phyloP scores from a whole-genome alignment of 2,888 invertebrate genomes.

The Hirtodrosophila trivittata region DNA sequence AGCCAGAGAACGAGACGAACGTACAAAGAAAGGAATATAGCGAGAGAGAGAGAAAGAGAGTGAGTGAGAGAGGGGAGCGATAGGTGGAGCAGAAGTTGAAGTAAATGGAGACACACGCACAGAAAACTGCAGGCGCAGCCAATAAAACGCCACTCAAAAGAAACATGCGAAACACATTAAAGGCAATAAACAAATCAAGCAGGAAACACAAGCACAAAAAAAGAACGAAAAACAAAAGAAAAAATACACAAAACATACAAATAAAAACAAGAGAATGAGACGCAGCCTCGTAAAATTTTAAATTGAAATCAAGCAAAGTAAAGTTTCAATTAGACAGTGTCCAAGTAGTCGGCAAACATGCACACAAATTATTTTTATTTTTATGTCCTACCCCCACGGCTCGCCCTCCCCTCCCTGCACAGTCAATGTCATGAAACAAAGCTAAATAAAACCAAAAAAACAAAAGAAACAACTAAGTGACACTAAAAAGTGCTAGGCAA shows the following conservation, averaged over 20 bases:
- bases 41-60: constrained; percentile 5
- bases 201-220: constrained; percentile 57
- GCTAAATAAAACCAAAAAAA: neutral
- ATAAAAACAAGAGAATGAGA: constrained; percentile 12
- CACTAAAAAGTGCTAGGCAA: constrained; percentile 38
- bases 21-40: too few relatives aligned
- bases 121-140: constrained; percentile 50
- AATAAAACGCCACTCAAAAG: constrained; percentile 60
- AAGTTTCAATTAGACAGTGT: constrained; percentile 55
- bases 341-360: constrained; percentile 37
- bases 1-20: constrained; percentile 41
- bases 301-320: constrained; percentile 56
- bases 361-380: constrained; percentile 17
- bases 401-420: neutral
- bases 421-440: constrained; percentile 36
- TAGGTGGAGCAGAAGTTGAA: constrained; percentile 7
- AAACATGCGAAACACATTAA: constrained; percentile 77
- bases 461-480: constrained; percentile 24
- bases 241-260: constrained; percentile 4
- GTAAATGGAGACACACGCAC: constrained; percentile 9
- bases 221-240: constrained; percentile 16
- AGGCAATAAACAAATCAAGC: constrained; percentile 78
- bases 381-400: constrained; percentile 5
- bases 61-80: neutral
- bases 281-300: constrained; percentile 46